phyloP scores from a whole-genome alignment of 1,140 invertebrate genomes.

The Caenorhabditis remanei region DNA sequence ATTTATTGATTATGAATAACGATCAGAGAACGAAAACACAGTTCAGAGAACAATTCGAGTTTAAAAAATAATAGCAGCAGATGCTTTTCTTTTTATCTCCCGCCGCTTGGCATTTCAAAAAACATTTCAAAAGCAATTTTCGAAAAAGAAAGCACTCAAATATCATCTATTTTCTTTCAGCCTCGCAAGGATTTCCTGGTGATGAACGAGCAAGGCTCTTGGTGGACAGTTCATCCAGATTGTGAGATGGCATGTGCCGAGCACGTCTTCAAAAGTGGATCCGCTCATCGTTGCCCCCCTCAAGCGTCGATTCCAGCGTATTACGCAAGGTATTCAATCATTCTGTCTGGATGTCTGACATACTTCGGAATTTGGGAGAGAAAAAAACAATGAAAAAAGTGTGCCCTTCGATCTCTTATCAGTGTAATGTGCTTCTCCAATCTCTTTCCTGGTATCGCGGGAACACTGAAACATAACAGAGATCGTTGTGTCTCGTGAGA shows the following conservation, averaged over 20 bases:
- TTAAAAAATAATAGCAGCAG: too few relatives aligned
- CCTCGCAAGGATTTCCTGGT: constrained; percentile 61
- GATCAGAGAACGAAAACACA: neutral
- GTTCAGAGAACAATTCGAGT: neutral
- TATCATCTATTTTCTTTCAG: constrained; percentile 45
- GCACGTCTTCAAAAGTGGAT: constrained; percentile 56
- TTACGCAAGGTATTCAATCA: constrained; percentile 7
- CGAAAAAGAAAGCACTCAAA: neutral
- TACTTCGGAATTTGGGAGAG: neutral
- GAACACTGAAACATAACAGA: constrained; percentile 30
- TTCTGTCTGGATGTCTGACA: neutral
- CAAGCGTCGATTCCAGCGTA: constrained; percentile 45
- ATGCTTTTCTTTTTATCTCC: too few relatives aligned
- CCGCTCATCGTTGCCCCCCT: constrained; percentile 56
- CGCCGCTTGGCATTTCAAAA: too few relatives aligned
- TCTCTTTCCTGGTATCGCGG: neutral
- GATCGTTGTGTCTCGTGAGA: neutral
- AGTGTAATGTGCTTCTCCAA: constrained; percentile 7
- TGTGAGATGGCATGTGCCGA: constrained; percentile 56
- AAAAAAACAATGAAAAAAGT: neutral
- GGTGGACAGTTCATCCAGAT: constrained; percentile 62
- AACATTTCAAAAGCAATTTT: too few relatives aligned
- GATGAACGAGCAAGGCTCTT: constrained; percentile 58
- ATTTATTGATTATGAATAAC: neutral
- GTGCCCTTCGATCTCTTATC: constrained; percentile 48